phyloP scores from a whole-genome alignment of 2,113 vertebrate species.

The Gallinago jamesoni region DNA sequence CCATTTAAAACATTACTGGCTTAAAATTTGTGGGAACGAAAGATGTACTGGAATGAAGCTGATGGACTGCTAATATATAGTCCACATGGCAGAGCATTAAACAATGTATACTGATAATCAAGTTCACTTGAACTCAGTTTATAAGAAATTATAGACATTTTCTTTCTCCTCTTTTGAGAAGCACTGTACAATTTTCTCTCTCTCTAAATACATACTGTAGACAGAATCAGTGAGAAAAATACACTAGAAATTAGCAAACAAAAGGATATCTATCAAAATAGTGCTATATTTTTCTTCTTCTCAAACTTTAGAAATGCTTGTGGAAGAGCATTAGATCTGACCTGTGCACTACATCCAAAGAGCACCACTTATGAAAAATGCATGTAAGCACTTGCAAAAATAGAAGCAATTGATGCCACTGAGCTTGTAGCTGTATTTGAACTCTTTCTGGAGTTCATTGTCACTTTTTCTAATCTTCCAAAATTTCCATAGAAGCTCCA shows the following conservation, averaged over 20 bases:
- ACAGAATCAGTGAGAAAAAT: neutral
- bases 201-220: neutral
- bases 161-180: neutral
- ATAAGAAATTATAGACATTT: neutral
- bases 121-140: neutral
- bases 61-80: neutral
- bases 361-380: neutral
- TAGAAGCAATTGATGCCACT: neutral
- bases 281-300: neutral
- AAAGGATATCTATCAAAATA: neutral
- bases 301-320: neutral
- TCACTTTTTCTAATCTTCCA: neutral
- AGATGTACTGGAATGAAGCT: neutral
- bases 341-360: neutral
- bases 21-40: neutral
- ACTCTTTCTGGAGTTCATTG: neutral
- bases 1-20: neutral
- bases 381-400: neutral
- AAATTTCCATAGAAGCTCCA: neutral
- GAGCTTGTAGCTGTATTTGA: neutral
- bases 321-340: neutral
- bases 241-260: neutral
- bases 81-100: neutral
- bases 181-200: neutral
- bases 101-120: neutral